Conservation (phyloP, 2,113 vertebrate species). For the Pithys albifrons region DNA sequence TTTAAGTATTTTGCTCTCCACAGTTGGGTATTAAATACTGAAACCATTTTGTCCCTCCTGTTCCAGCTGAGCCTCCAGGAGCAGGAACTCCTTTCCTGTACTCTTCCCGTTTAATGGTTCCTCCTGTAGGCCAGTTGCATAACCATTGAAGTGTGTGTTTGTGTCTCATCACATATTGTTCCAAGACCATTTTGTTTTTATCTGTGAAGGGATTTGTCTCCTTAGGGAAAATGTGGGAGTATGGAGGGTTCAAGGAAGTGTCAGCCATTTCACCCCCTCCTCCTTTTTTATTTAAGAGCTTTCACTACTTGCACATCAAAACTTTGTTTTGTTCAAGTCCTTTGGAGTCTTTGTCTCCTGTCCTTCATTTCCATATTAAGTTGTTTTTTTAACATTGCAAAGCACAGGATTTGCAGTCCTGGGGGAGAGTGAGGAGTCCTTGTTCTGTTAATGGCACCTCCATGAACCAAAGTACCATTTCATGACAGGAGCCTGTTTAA, state of each 20-base stretch:
- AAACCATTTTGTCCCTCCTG: neutral
- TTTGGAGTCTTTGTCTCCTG: neutral
- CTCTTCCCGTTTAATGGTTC: neutral
- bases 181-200: neutral
- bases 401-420: neutral
- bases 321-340: neutral
- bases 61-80: neutral
- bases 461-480: neutral
- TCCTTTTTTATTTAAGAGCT: neutral
- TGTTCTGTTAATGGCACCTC: neutral
- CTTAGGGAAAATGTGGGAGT: neutral
- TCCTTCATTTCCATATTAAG: neutral
- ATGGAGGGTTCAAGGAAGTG: neutral
- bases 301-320: neutral
- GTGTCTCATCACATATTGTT: neutral
- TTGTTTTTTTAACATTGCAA: neutral
- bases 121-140: neutral
- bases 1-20: neutral
- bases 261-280: fast-evolving
- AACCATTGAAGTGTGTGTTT: neutral
- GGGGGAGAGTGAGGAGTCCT: neutral
- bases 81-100: neutral
- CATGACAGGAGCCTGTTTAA: neutral
- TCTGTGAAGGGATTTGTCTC: neutral
- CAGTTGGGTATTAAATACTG: neutral